Base-by-base conservation (phyloP, 2,797 vertebrate genomes). In the Spinus olivaceus region DNA sequence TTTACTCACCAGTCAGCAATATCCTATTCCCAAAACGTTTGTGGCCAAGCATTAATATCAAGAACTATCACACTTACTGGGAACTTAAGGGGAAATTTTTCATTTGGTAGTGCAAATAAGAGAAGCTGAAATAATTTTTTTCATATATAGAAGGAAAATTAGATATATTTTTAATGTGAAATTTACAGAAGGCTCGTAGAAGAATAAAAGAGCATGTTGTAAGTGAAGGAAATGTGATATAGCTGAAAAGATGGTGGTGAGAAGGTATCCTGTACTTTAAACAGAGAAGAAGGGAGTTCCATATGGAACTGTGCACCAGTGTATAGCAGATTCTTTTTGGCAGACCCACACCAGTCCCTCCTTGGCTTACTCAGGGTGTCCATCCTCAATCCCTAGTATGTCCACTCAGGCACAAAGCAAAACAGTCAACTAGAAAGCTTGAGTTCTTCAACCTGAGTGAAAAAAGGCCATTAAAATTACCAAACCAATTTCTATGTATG, bases 401-500 rank as follows among this genome's bases (percentile, higher is more conserved):
- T 8, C 20, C 16, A 10, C 14, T 60, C 19, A 42, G 39, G 21
- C 33, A 69, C 20, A 33, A 70, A 56, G 35, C 12, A 83, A 83
- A 56, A 57, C 30, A 39, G 14, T 56, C 15, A 28, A 21, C 13
- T 14, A n/a, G 24, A 77, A 66, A 59, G 18, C 16, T 10, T 12
- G 9, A n/a, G 20, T 15, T 63, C 60, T 63, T 19, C n/a, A 72
- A 8, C 12, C 14, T 17, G 5, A 79, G 32, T 47, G 8, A 16
- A 60, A 71, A 81, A 67, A 41, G 7, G 7, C 6, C 11, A 30
- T 17, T 70, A 23, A 60, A 56, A 14, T 41, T 42, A 65, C 16
- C 3, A 1, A 42, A 70, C 2, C 0, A 21, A 10, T 61, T 73
- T 46, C 18, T 19, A 4, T 33, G 3, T 16, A 2, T 28, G 5